Evolutionary conservation across 1,140 invertebrate genomes (phyloP), one percentile per base, ranked within the genome.

Genomic region (Pseudachorutes palmiensis): DNA sequence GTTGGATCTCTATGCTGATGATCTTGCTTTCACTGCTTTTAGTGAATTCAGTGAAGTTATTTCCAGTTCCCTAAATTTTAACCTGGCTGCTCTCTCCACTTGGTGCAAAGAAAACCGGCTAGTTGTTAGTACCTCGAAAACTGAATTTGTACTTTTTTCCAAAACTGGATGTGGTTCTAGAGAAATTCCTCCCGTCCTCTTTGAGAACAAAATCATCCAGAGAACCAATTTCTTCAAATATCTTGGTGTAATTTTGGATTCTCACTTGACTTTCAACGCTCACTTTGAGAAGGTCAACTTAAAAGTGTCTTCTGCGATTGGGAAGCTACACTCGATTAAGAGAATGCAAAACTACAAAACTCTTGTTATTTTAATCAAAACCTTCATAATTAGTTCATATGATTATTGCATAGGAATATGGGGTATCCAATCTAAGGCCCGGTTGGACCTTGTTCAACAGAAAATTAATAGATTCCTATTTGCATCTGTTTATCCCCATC

Each of bases 111-210:
- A 19, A 1, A 67, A 62, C 45, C 30, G 41, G 1, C 28, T 67
- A 12, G 51, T 24, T 22, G 51, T 67, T 12, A 67, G 51, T 62
- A 22, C 33, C 1, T 3, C n/a, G 14, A 67, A 67, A 55, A 62
- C 65, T 1, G 60, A 67, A 48, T 67, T 12, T 51, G 31, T 67
- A 22, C 1, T 51, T 2, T 67, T 67, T 32, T 48, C 61, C 29
- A 67, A 67, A n/a, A n/a, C n/a, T n/a, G 28, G 19, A 31, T n/a
- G 26, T 19, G 19, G 36, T 9, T 19, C 5, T 9, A 41, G 36
- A 19, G 36, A 19, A 9, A 41, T 41, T 41, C 36, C 5, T 9
- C 36, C 19, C 36, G 19, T 19, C 36, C 19, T 9, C 36, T 41
- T 41, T 19, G 36, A 41, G 5, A 41, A 9, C 36, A 41, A 41